Conservation (phyloP, 2,113 vertebrate genomes). For the Nestor notabilis region DNA sequence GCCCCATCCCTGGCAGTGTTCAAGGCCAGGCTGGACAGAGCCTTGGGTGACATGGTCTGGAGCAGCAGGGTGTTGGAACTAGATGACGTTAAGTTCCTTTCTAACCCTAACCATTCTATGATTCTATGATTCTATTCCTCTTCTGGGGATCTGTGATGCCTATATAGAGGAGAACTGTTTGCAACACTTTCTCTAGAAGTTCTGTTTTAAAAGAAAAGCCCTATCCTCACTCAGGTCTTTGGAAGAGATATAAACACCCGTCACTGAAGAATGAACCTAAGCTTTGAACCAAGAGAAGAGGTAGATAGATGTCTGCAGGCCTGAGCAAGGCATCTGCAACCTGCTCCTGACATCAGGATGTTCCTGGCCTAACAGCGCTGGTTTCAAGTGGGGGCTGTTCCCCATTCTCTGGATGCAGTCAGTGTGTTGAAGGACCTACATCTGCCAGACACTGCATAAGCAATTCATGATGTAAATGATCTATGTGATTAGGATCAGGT, state of each 20-base stretch:
- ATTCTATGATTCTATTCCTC: background rate
- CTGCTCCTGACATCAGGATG: background rate
- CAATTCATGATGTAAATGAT: background rate
- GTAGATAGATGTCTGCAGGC: fast-evolving
- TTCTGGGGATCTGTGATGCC: background rate
- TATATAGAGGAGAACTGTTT: background rate
- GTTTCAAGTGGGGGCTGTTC: background rate
- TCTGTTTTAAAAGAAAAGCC: background rate
- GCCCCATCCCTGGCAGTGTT: too few relatives aligned
- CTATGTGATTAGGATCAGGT: background rate
- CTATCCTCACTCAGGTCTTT: background rate
- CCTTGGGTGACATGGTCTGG: background rate
- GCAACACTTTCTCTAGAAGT: background rate
- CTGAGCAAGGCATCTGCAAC: fast-evolving
- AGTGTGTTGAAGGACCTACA: background rate
- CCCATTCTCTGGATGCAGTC: fast-evolving
- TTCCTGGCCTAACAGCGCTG: fast-evolving
- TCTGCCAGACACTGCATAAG: too few relatives aligned
- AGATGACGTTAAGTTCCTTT: background rate
- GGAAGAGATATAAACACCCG: background rate
- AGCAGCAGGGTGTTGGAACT: background rate
- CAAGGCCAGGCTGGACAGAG: too few relatives aligned
- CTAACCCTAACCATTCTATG: background rate
- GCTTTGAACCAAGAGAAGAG: background rate
- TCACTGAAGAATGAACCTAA: background rate